Percentiles rank a stretch among this genome's conserved stretches.
phyloP scores from a whole-genome alignment of 2,888 invertebrate genomes.

The Ochropleura leucogaster region DNA sequence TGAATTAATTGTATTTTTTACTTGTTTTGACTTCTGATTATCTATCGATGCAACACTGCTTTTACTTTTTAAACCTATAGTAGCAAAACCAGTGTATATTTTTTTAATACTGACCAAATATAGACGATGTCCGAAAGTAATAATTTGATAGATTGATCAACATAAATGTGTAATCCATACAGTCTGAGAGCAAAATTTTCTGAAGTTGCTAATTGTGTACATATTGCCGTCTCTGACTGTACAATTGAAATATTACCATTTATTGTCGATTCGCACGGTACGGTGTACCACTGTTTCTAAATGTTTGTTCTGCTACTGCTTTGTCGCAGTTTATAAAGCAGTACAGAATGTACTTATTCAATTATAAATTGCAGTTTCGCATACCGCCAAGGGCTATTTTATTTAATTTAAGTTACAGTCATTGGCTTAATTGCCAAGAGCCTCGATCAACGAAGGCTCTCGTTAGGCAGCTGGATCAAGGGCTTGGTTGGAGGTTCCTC shows the following conservation, averaged over 20 bases:
- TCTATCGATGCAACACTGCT: too few species aligned
- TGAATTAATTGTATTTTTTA: too few species aligned
- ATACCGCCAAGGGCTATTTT: not conserved
- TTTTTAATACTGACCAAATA: too few species aligned
- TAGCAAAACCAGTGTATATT: too few species aligned
- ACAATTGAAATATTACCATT: slow-evolving; percentile 39
- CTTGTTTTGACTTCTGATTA: too few species aligned
- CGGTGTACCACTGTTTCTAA: slow-evolving; percentile 30
- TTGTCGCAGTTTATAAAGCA: not conserved
- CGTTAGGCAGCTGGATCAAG: too few species aligned
- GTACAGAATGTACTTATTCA: not conserved
- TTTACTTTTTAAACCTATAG: too few species aligned
- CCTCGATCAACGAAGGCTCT: too few species aligned
- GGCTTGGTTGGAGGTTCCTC: too few species aligned
- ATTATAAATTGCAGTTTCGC: not conserved
- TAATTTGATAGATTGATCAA: not conserved
- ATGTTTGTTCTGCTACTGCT: slow-evolving; percentile 27
- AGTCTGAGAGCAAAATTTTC: not conserved
- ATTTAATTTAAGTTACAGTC: not conserved
- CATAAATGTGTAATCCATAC: not conserved
- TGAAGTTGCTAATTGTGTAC: not conserved
- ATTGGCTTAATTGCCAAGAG: too few species aligned
- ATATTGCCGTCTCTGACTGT: not conserved
- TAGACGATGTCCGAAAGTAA: too few species aligned
- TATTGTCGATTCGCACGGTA: slow-evolving; percentile 42